phyloP scores from a whole-genome alignment of 2,797 vertebrate genomes.

The Pipistrellus pipistrellus region DNA sequence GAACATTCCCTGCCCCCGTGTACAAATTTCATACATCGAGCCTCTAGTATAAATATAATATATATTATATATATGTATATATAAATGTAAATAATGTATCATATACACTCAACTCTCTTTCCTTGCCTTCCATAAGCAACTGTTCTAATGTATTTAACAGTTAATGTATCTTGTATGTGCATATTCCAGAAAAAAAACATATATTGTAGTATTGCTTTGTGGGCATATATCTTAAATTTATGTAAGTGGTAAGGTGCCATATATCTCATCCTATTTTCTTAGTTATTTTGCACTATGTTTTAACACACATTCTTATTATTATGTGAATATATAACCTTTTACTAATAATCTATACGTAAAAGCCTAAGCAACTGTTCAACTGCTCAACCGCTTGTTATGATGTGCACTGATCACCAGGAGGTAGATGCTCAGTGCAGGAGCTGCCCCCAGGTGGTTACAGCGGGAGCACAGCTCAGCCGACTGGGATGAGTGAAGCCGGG shows the following conservation, averaged over 20 bases:
- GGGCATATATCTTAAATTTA: slow-evolving; percentile 2
- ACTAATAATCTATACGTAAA: neutral
- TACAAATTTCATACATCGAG: no score
- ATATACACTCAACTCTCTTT: neutral
- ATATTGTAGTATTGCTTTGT: slow-evolving; percentile 17
- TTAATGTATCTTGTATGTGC: neutral
- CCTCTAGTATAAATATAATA: no score
- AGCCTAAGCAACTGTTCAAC: no score
- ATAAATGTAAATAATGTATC: neutral
- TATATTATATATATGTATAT: neutral
- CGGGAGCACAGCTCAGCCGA: no score
- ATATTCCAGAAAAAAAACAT: neutral
- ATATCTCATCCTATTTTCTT: neutral
- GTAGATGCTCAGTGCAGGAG: no score
- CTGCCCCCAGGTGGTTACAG: no score
- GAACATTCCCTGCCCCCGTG: no score
- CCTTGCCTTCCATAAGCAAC: neutral
- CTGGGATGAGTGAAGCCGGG: no score
- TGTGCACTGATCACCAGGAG: no score
- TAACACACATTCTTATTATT: neutral
- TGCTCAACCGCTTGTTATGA: no score
- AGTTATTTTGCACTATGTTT: neutral
- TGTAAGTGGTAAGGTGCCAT: neutral
- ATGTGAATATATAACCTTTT: neutral
- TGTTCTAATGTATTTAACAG: neutral